phyloP scores from a whole-genome alignment of 2,113 vertebrate genomes.

The Cottus gobio region DNA sequence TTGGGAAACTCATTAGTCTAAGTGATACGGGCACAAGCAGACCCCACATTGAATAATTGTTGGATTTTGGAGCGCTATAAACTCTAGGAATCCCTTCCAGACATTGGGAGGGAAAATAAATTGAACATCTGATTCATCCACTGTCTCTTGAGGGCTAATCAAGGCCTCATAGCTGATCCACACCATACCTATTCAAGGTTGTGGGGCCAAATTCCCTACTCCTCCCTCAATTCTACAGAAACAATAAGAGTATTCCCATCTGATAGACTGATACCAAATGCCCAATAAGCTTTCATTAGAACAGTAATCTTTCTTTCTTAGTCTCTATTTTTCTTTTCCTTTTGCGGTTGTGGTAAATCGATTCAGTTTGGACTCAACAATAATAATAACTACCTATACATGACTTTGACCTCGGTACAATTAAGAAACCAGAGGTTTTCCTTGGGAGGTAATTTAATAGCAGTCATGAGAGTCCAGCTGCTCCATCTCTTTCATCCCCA shows the following conservation, averaged over 20 bases:
- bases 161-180: slow-evolving; percentile 58
- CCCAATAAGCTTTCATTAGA: slow-evolving; percentile 18
- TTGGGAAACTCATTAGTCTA: slow-evolving; percentile 72
- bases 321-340: slow-evolving; percentile 21
- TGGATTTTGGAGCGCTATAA: slow-evolving; percentile 61
- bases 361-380: slow-evolving; percentile 22
- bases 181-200: slow-evolving; percentile 62
- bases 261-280: slow-evolving; percentile 30
- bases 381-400: slow-evolving; percentile 11
- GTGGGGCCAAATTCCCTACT: slow-evolving; percentile 39
- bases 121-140: slow-evolving; percentile 62
- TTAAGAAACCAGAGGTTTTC: slow-evolving; percentile 19
- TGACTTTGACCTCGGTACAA: slow-evolving; percentile 11
- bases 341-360: not conserved
- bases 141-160: slow-evolving; percentile 69
- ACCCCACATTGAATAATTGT: slow-evolving; percentile 65
- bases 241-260: slow-evolving; percentile 44
- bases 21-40: slow-evolving; percentile 44
- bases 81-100: slow-evolving; percentile 60
- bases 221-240: slow-evolving; percentile 28
- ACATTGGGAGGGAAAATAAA: slow-evolving; percentile 62
- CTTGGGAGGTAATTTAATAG: slow-evolving; percentile 51
- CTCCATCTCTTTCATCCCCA: slow-evolving; percentile 50
- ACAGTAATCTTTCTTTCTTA: slow-evolving; percentile 21
- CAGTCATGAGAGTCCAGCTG: slow-evolving; percentile 31